Evolutionary conservation across 2,113 vertebrate genomes (phyloP).

Genomic region (Mystacornis crossleyi): DNA sequence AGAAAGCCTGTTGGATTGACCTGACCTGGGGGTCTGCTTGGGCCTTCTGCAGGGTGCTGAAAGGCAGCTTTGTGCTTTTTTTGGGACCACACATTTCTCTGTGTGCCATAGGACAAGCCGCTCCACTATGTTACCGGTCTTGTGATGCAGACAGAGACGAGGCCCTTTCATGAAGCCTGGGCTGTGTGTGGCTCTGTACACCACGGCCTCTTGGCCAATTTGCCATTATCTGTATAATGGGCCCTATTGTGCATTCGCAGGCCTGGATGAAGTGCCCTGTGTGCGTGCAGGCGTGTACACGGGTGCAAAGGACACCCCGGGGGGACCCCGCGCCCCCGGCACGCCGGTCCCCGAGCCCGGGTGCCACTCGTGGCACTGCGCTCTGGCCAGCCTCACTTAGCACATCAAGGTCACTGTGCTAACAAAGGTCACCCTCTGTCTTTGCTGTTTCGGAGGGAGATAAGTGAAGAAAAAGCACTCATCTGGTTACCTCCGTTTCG

Average conservation of each 20-base stretch:
- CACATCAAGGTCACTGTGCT: not conserved
- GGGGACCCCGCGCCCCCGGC: not conserved
- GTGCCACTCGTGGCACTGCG: accelerated
- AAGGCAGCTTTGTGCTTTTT: slow-evolving; percentile 2
- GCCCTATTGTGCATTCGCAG: not conserved
- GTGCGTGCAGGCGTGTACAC: not conserved
- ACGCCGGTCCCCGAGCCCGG: accelerated
- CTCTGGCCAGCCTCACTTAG: not conserved
- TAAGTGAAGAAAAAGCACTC: not conserved
- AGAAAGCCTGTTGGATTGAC: not conserved
- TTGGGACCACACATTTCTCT: not conserved
- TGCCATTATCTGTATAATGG: not conserved
- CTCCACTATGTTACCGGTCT: slow-evolving; percentile 12
- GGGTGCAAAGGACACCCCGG: not conserved
- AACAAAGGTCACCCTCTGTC: not conserved
- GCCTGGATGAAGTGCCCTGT: not conserved
- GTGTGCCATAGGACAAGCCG: not conserved
- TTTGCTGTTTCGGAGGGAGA: not conserved
- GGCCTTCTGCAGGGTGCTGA: not conserved
- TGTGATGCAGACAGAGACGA: slow-evolving; percentile 24
- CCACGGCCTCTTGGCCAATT: not conserved
- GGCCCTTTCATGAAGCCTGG: slow-evolving; percentile 14
- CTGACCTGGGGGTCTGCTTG: not conserved
- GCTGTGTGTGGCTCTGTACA: not conserved
- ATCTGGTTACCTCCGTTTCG: not conserved